phyloP scores from a whole-genome alignment of 2,888 invertebrate species.

The Agonopterix arenella region DNA sequence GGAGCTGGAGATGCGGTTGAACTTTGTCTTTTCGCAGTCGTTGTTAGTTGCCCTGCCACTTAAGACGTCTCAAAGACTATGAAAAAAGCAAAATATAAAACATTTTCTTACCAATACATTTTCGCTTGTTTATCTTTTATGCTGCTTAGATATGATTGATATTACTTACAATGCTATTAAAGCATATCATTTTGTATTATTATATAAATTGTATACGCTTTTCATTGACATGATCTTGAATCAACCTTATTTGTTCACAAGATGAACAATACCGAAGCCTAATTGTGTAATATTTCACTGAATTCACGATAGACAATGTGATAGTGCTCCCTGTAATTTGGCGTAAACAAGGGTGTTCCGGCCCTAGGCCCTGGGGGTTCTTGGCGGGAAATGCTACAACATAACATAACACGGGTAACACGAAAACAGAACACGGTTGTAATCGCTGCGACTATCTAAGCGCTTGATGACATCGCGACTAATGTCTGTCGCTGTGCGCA shows the following conservation, averaged over 20 bases:
- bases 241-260: too few relatives aligned
- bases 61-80: not conserved
- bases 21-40: slow-evolving; percentile 6
- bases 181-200: too few relatives aligned
- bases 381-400: slow-evolving; percentile 11
- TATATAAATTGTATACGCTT: too few relatives aligned
- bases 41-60: not conserved
- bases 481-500: slow-evolving; percentile 1
- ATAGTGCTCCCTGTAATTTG: slow-evolving; percentile 33
- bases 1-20: slow-evolving; percentile 2
- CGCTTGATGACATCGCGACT: not conserved
- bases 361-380: slow-evolving; percentile 23
- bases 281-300: too few relatives aligned
- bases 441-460: slow-evolving; percentile 26
- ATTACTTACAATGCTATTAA: too few relatives aligned
- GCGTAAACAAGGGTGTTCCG: slow-evolving; percentile 34
- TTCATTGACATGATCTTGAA: too few relatives aligned
- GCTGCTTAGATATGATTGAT: too few relatives aligned
- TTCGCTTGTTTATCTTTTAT: too few relatives aligned
- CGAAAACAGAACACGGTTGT: slow-evolving; percentile 28
- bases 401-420: slow-evolving; percentile 27
- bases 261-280: too few relatives aligned
- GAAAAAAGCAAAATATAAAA: too few relatives aligned
- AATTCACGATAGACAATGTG: slow-evolving; percentile 1
- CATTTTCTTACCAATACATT: too few relatives aligned